Base-by-base conservation (phyloP, 2,888 invertebrate genomes). In the Panopea generosa region DNA sequence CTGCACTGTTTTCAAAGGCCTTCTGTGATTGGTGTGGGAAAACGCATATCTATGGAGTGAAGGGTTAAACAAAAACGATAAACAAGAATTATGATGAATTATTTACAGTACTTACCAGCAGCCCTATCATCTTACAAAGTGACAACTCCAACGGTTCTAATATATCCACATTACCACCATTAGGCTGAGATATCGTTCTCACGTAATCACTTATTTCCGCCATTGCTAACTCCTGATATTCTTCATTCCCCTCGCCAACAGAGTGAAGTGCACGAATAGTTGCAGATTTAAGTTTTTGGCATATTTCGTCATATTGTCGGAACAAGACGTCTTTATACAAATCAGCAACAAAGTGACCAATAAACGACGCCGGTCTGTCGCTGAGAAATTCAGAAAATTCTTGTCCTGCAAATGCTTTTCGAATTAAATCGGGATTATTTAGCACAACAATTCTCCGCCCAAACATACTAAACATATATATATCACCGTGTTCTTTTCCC, bases 61-160 rank as follows among this genome's bases (percentile, higher is more conserved):
- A n/a, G n/a, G n/a, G n/a, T n/a, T n/a, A n/a, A n/a, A n/a, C n/a
- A n/a, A n/a, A n/a, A n/a, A n/a, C n/a, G n/a, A n/a, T n/a, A n/a
- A n/a, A n/a, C n/a, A n/a, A n/a, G n/a, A n/a, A n/a, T n/a, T n/a
- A n/a, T n/a, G n/a, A n/a, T n/a, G n/a, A n/a, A n/a, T n/a, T n/a
- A n/a, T n/a, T n/a, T n/a, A n/a, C n/a, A n/a, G n/a, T n/a, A 75
- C 85, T 78, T 69, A 85, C 85, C 73, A 85, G 33, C 14, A 72
- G 56, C 3, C 73, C 82, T 14, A 85, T 78, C 40, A 83, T 59
- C 33, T 82, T 82, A 38, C 84, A 85, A n/a, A 85, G 75, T 9
- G 82, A 77, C 9, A 62, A 53, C 40, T 82, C 68, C 9, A 85
- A 24, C 2, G 81, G 74, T 16, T 76, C 45, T 0, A 85, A 55